A percentile compares a stretch with the other conserved stretches of the same genome.
These are phyloP conservation scores for Bombus huntii DNA, from an alignment of 1,140 invertebrate genomes.

Conservation along the genomic window DNA sequence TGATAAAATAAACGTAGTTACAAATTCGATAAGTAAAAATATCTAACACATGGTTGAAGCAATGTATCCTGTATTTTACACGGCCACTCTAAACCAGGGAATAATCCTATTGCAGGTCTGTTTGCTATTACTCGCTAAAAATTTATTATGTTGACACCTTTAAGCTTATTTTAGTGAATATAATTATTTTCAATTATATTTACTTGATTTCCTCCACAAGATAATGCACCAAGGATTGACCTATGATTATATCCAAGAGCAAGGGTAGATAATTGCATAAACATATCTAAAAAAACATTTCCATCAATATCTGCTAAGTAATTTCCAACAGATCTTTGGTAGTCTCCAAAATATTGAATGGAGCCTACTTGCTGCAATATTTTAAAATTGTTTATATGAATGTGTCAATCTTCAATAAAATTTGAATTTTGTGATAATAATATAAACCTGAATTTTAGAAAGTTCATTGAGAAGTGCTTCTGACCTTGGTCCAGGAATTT, in stretches of 20 bases:
- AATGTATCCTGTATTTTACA: constrained; percentile 36
- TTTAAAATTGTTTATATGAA: not conserved
- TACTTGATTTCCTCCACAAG: constrained; percentile 40
- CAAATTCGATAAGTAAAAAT: not conserved
- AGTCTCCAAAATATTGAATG: constrained; percentile 49
- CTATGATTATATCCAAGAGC: constrained; percentile 38
- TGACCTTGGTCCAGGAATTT: constrained; percentile 46
- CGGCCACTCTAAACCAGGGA: constrained; percentile 44
- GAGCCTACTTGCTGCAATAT: constrained; percentile 37
- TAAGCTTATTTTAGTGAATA: not conserved
- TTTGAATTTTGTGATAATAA: not conserved
- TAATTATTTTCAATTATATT: not conserved
- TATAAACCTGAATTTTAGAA: constrained; percentile 47
- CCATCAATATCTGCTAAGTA: constrained; percentile 47
- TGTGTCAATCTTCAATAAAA: not conserved
- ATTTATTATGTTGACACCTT: not conserved
- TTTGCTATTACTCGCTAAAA: constrained; percentile 48
- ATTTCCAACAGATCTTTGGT: constrained; percentile 44
- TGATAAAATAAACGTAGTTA: not conserved
- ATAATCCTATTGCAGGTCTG: constrained; percentile 43
- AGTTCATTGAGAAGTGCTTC: constrained; percentile 29
- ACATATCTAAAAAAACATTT: constrained; percentile 49
- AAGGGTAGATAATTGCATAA: constrained; percentile 33
- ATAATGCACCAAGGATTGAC: constrained; percentile 15
- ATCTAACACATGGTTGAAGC: constrained; percentile 51